These are phyloP conservation scores for Alloplasta piceator DNA, from an alignment of 2,888 invertebrate species.

Conservation along the genomic window DNA sequence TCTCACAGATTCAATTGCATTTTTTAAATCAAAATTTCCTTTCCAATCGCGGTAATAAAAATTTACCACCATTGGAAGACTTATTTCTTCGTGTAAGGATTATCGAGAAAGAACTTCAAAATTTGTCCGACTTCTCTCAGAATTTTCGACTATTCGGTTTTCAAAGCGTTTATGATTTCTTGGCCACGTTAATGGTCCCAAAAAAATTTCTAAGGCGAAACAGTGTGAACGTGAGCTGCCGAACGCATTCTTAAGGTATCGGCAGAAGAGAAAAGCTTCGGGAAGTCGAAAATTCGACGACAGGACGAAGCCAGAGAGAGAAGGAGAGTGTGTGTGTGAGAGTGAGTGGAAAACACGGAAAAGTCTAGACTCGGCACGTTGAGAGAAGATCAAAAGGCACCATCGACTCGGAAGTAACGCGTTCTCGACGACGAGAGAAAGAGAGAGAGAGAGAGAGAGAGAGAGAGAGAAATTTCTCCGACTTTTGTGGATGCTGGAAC, in stretches of 20 bases:
- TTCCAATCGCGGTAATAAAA: no score
- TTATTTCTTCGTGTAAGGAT: no score
- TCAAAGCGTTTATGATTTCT: constrained; percentile 2
- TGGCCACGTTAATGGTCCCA: not conserved
- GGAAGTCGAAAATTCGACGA: constrained; percentile 28
- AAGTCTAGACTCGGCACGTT: constrained; percentile 75
- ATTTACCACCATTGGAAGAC: no score
- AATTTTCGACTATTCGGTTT: not conserved
- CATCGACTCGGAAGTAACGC: constrained; percentile 79
- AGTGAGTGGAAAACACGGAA: constrained; percentile 62
- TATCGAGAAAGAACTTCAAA: no score
- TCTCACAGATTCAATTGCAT: no score
- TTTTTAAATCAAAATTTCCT: no score
- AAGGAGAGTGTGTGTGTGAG: constrained; percentile 11
- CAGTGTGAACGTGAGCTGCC: constrained; percentile 4
- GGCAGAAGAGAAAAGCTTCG: not conserved
- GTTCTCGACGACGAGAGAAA: constrained; percentile 62
- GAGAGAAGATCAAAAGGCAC: constrained; percentile 78
- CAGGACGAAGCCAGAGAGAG: constrained; percentile 26
- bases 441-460: constrained; percentile 24
- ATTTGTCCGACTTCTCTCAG: not conserved
- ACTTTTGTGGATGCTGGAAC: constrained; percentile 55
- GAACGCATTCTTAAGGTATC: constrained; percentile 4
- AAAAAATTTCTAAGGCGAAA: not conserved
- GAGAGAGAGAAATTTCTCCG: not conserved